These are phyloP conservation scores for Aphelenchoides besseyi DNA, from an alignment of 1,140 invertebrate species.

Conservation along the genomic window DNA sequence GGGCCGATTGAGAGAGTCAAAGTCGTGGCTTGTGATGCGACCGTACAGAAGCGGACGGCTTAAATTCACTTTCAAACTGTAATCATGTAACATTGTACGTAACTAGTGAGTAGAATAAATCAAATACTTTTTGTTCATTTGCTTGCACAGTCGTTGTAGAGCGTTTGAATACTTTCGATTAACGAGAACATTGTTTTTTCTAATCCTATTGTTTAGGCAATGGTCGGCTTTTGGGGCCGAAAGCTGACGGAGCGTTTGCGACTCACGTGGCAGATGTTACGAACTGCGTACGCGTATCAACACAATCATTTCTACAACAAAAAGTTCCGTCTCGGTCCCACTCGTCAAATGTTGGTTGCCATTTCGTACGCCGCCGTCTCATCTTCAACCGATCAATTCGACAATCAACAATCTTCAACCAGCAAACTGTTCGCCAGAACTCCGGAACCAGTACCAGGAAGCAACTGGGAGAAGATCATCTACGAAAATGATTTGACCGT, in stretches of 20 bases:
- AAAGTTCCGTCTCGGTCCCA: neutral
- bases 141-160: too few species aligned
- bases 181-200: too few species aligned
- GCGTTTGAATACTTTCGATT: too few species aligned
- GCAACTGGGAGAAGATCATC: slow-evolving; percentile 15
- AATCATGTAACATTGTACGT: neutral
- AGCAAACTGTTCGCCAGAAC: neutral
- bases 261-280: neutral
- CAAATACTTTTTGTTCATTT: too few species aligned
- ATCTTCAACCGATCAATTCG: neutral
- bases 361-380: neutral
- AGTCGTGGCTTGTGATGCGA: slow-evolving; percentile 94
- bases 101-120: too few species aligned
- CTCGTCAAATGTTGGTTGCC: neutral
- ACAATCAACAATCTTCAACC: neutral
- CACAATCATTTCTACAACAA: neutral
- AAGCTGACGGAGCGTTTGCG: neutral
- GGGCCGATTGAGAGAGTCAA: slow-evolving; percentile 85
- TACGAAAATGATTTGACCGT: neutral
- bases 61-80: neutral
- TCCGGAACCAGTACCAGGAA: neutral
- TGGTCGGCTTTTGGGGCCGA: neutral
- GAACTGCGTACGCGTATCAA: neutral
- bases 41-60: slow-evolving; percentile 18
- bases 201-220: neutral